Conservation (phyloP, 2,113 vertebrate genomes). For the Pomatorhinus ruficollis region DNA sequence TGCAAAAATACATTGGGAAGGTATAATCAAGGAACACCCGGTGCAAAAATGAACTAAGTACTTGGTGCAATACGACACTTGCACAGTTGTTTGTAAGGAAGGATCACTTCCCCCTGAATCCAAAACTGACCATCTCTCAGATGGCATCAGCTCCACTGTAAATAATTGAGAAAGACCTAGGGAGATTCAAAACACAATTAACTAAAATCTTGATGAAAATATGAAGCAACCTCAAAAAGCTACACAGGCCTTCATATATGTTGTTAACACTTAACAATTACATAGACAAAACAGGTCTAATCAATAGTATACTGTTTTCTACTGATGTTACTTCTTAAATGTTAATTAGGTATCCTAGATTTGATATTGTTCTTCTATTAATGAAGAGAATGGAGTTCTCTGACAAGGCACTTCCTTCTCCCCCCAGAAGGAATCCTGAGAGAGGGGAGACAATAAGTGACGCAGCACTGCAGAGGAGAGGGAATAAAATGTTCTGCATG, state of each 20-base stretch:
- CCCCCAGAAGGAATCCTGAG: background rate
- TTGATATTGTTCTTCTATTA: background rate
- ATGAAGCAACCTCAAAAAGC: background rate
- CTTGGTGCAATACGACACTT: no score
- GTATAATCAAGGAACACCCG: no score
- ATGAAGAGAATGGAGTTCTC: background rate
- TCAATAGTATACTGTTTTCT: background rate
- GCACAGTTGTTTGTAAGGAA: background rate
- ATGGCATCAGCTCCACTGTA: background rate
- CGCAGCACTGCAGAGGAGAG: background rate
- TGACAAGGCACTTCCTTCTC: background rate
- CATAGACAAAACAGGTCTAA: background rate
- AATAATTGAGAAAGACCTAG: background rate
- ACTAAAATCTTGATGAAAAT: background rate
- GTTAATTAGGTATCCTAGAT: background rate
- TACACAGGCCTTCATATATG: background rate
- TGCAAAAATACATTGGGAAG: no score
- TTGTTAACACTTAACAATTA: background rate
- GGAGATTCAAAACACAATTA: background rate
- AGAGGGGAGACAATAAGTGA: background rate
- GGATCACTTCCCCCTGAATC: background rate
- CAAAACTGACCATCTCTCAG: background rate
- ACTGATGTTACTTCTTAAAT: background rate
- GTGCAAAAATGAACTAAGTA: no score
- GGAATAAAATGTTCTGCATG: background rate